These are phyloP conservation scores for Aphelenchoides bicaudatus DNA, from an alignment of 2,888 invertebrate species.

Conservation along the genomic window DNA sequence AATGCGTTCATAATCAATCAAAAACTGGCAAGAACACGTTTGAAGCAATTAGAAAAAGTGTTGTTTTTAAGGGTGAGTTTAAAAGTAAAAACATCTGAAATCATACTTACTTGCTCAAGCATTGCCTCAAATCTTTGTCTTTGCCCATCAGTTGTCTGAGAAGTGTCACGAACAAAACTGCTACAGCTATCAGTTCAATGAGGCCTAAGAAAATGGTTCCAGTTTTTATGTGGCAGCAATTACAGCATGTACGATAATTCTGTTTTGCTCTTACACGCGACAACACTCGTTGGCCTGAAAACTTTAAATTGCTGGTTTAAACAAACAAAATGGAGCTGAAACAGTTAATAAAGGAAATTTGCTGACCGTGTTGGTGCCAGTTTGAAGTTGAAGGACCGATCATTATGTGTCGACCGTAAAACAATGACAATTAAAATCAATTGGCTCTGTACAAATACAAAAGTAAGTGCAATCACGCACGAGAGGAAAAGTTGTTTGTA, in stretches of 20 bases:
- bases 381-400: constrained; percentile 11
- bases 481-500: no score
- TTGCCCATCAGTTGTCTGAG: constrained; percentile 50
- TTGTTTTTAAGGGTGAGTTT: no score
- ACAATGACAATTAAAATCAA: no score
- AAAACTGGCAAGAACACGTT: no score
- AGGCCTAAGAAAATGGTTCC: constrained; percentile 51
- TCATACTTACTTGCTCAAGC: constrained; percentile 36
- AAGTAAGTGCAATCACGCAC: no score
- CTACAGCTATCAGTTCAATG: constrained; percentile 42
- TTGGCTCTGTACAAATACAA: no score
- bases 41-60: no score
- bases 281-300: neutral
- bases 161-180: constrained; percentile 40
- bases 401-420: no score
- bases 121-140: constrained; percentile 36
- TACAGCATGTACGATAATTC: constrained; percentile 47
- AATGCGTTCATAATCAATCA: no score
- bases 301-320: neutral
- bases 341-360: neutral
- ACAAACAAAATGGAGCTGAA: neutral
- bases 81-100: no score
- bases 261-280: constrained; percentile 14
- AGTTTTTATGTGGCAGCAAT: constrained; percentile 51
- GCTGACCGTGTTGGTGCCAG: constrained; percentile 19